These are phyloP conservation scores for Varroa destructor DNA, from an alignment of 1,140 invertebrate genomes.

Conservation along the genomic window DNA sequence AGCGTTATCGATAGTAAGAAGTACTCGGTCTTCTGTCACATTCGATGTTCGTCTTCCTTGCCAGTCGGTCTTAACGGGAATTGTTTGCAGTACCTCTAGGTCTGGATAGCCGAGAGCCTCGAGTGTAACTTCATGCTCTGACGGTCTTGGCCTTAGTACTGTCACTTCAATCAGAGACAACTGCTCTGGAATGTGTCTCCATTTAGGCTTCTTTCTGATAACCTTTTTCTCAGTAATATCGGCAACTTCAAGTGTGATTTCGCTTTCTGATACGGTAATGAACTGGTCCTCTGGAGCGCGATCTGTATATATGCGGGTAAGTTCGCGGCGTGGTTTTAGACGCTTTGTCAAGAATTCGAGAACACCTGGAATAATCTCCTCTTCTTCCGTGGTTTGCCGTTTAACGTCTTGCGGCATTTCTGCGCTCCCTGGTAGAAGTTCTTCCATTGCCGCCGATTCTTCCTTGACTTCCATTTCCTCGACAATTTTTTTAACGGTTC, in stretches of 20 bases:
- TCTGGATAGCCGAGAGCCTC: constrained; percentile 14
- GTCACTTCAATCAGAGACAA: constrained; percentile 5
- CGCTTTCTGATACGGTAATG: not conserved
- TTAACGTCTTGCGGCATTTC: not conserved
- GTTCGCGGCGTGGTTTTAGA: not conserved
- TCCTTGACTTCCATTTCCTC: not conserved
- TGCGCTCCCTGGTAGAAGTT: not conserved
- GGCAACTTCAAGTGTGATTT: constrained; percentile 19
- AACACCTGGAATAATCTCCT: constrained; percentile 1
- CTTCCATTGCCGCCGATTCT: not conserved
- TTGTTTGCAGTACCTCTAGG: not conserved
- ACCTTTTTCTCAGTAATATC: constrained; percentile 14
- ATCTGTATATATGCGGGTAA: constrained; percentile 4
- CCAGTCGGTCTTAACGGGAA: not conserved
- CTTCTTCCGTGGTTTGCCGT: not conserved
- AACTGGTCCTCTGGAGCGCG: not conserved
- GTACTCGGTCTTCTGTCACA: not conserved
- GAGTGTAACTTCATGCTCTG: not conserved
- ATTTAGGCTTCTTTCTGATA: not conserved
- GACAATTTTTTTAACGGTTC: constrained; percentile 1
- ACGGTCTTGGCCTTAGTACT: not conserved
- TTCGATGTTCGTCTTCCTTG: not conserved
- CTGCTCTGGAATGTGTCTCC: not conserved
- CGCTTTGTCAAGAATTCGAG: constrained; percentile 13
- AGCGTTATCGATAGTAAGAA: not conserved